Percentiles rank a stretch among this genome's conserved stretches.
phyloP scores from a whole-genome alignment of 2,888 invertebrate genomes.

The Cheilosia soror region DNA sequence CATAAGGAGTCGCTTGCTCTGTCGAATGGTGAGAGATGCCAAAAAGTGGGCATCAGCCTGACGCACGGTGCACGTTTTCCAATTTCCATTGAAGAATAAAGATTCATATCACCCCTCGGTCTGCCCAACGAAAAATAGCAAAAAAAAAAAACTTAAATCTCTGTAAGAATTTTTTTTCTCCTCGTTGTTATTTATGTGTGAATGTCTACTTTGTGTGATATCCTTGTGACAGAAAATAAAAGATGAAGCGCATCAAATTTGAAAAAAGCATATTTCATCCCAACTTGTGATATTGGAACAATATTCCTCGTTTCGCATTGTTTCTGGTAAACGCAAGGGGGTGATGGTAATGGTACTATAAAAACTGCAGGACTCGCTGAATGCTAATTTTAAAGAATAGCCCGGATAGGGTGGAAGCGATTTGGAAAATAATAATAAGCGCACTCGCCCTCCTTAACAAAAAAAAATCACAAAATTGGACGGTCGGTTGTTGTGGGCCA shows the following conservation, averaged over 20 bases:
- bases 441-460: constrained; percentile 20
- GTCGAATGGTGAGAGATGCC: constrained; percentile 58
- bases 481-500: constrained; percentile 66
- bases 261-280: constrained; percentile 65
- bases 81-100: constrained; percentile 74
- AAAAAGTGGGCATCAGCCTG: constrained; percentile 63
- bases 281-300: constrained; percentile 42
- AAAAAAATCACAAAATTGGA: constrained; percentile 17
- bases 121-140: background rate
- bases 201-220: constrained; percentile 56
- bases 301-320: constrained; percentile 51
- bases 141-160: constrained; percentile 25
- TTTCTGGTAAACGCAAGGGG: constrained; percentile 38
- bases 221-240: constrained; percentile 60
- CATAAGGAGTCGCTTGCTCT: constrained; percentile 32
- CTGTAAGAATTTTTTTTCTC: constrained; percentile 44
- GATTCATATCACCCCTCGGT: constrained; percentile 67
- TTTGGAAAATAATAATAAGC: constrained; percentile 63
- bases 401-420: constrained; percentile 59
- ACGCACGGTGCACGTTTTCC: constrained; percentile 72
- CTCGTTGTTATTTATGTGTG: constrained; percentile 63
- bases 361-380: constrained; percentile 44
- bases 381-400: constrained; percentile 64
- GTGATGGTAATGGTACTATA: constrained; percentile 22
- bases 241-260: constrained; percentile 71